A percentile compares a stretch with the other conserved stretches of the same genome.
Conservation (phyloP, 2,797 vertebrate genomes). For the Esox lucius region DNA sequence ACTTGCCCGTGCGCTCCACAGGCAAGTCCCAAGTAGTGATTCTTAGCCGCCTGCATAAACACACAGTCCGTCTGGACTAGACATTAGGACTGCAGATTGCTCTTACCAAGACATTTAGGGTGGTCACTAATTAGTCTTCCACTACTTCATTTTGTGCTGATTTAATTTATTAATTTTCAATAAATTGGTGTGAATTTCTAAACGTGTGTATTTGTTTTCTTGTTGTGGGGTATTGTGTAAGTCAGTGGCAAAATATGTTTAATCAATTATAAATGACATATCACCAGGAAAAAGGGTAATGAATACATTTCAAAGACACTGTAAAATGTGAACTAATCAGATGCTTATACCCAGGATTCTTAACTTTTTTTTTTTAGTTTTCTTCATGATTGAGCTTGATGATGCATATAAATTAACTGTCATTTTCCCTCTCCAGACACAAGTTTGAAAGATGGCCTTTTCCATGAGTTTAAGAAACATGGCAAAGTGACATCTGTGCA, state of each 20-base stretch:
- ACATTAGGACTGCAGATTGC: not conserved
- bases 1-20: conserved; percentile 96
- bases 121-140: not conserved
- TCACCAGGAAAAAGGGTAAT: no score
- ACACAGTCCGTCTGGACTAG: not conserved
- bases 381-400: not conserved
- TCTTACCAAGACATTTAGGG: not conserved
- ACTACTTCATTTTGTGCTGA: no score
- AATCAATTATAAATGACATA: no score
- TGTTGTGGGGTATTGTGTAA: not conserved
- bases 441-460: conserved; percentile 98
- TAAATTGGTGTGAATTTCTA: no score
- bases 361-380: not conserved
- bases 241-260: no score
- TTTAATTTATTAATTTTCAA: no score
- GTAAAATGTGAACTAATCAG: not conserved
- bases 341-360: not conserved
- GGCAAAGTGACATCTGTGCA: conserved; percentile 99
- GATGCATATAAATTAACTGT: not conserved
- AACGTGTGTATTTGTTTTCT: no score
- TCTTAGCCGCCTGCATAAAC: not conserved
- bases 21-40: conserved; percentile 67
- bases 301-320: no score
- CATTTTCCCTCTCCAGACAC: conserved; percentile 77
- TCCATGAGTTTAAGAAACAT: conserved; percentile 99